These are phyloP conservation scores for Limosa lapponica DNA, from an alignment of 2,797 vertebrate species.

Conservation along the genomic window DNA sequence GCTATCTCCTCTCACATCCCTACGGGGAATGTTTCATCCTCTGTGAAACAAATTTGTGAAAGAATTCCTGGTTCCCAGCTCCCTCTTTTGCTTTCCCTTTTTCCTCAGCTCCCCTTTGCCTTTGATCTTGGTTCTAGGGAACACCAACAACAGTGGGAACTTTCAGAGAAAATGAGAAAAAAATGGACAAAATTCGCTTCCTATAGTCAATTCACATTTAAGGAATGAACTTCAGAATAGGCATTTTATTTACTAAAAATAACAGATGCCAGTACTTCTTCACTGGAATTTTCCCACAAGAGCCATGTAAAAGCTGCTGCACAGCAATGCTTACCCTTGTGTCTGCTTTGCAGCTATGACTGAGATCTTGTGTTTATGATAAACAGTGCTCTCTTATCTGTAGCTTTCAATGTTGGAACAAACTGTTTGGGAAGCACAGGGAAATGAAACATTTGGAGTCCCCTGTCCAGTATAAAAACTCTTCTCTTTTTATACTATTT, in stretches of 20 bases:
- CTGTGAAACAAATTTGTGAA: not conserved
- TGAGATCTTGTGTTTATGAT: not conserved
- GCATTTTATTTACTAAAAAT: conserved; percentile 41
- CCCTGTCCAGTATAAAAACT: not conserved
- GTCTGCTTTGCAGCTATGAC: not conserved
- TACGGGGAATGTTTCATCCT: rapidly evolving
- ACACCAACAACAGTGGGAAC: not conserved
- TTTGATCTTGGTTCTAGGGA: not conserved
- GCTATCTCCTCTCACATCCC: not conserved
- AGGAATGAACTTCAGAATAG: not conserved
- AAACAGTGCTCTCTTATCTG: not conserved
- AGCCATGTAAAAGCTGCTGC: not conserved
- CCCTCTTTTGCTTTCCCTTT: not conserved
- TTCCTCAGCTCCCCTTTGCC: not conserved
- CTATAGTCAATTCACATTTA: not conserved
- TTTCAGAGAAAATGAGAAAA: not conserved
- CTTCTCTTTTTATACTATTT: not conserved
- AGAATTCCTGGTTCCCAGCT: not conserved
- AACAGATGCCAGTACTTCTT: not conserved
- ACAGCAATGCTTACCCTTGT: not conserved
- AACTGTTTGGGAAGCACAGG: not conserved
- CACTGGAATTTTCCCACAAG: not conserved
- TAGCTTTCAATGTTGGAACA: not conserved
- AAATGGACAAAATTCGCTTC: not conserved
- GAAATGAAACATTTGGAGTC: not conserved